Evolutionary conservation across 2,797 vertebrate species (phyloP), one percentile per base, ranked within the genome.

Genomic region (Salarias fasciatus): DNA sequence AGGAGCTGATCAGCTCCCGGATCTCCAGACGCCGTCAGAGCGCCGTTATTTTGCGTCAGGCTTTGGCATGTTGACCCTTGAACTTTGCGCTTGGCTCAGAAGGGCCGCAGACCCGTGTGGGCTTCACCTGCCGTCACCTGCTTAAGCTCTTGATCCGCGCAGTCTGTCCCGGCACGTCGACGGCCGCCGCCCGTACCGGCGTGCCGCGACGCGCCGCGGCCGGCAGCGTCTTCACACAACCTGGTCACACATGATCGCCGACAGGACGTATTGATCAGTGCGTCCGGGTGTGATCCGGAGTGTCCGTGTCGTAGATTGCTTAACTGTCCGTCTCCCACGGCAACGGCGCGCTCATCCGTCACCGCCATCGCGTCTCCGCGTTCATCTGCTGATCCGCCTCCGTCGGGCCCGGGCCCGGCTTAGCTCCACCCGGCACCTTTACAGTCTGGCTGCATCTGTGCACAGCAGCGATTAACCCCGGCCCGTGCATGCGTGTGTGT

Each of bases 241-340:
- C 53, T 69, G 80, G 83, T 87, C 84, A 53, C 74, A 74, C 68
- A 70, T 66, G 77, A 82, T 85, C 75, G 47, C 48, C 52, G 74
- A 77, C 74, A 54, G 69, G 65, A 47, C 60, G 68, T 78, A 82
- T 67, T 66, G 83, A 89, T 88, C 57, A 3, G 43, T 55, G 24
- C n/a, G 58, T 79, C 77, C 47, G 78, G 50, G 58, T 61, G 75
- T 72, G 74, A 80, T 84, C 59, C 47, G 75, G 47, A 80, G 45
- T 28, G 60, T 75, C 60, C 60, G 63, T 24, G 35, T 61, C 44
- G 52, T 9, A 51, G 72, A 70, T 62, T 57, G 59, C 74, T 69
- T 58, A 63, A 71, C 65, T 64, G 8, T 69, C 56, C 42, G 84
- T 87, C 80, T 81, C 41, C 55, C 48, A 63, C 51, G 37, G 60